Conservation (phyloP, 2,797 vertebrate genomes). For the Carcharodon carcharias region DNA sequence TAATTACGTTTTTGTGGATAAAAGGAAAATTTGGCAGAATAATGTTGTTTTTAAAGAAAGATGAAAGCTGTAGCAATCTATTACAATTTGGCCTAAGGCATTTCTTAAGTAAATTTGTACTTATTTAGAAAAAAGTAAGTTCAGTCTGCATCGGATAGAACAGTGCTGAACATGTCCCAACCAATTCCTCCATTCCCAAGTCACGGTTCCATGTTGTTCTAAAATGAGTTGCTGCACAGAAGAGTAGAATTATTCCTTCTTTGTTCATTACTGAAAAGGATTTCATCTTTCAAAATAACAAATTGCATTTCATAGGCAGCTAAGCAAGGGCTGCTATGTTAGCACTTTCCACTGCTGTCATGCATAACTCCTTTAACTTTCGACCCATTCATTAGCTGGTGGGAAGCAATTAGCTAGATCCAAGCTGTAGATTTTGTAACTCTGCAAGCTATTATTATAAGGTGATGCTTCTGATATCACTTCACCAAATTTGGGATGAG, state of each 20-base stretch:
- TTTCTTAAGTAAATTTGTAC: background rate
- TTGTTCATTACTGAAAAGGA: slow-evolving; percentile 1
- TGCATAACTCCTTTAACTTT: background rate
- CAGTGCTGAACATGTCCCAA: background rate
- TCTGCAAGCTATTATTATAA: background rate
- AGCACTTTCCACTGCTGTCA: background rate
- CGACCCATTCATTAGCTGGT: background rate
- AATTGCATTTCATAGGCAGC: background rate
- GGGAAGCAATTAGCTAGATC: background rate
- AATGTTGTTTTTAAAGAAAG: background rate
- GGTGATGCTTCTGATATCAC: background rate
- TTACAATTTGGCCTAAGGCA: background rate
- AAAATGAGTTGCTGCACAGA: background rate
- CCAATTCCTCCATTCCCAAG: background rate
- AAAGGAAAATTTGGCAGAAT: background rate
- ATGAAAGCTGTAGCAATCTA: background rate
- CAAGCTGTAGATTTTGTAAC: background rate
- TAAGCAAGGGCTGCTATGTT: background rate
- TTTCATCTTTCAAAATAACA: slow-evolving; percentile 21
- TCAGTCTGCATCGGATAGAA: background rate
- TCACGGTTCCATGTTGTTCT: background rate
- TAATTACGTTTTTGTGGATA: background rate
- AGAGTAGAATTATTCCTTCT: background rate
- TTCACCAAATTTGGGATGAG: background rate
- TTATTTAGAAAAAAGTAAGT: background rate